These are phyloP conservation scores for Pseudochromis fuscus DNA, from an alignment of 2,797 vertebrate species.

Conservation along the genomic window DNA sequence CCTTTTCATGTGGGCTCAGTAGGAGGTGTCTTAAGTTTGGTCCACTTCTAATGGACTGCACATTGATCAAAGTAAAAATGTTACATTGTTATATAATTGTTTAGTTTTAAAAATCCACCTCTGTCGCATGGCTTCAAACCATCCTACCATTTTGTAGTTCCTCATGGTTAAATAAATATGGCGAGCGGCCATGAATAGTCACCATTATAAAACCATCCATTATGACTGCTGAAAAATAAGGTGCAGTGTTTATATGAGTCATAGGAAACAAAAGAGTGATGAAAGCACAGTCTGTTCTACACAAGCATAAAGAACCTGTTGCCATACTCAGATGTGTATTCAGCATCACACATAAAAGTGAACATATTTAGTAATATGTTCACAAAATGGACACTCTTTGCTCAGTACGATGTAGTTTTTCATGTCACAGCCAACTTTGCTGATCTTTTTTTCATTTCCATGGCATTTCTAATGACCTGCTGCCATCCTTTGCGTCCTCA, in stretches of 20 bases:
- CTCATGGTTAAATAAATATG: constrained; percentile 59
- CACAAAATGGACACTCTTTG: constrained; percentile 59
- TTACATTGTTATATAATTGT: constrained; percentile 48
- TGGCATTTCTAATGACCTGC: constrained; percentile 26
- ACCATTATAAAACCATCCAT: constrained; percentile 57
- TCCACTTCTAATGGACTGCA: constrained; percentile 23
- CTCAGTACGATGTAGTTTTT: constrained; percentile 67
- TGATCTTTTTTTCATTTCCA: constrained; percentile 6
- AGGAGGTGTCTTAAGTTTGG: constrained; percentile 14
- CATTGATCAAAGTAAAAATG: constrained; percentile 37
- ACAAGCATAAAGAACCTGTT: constrained; percentile 23
- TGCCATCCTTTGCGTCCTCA: constrained; percentile 36
- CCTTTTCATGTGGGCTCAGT: constrained; percentile 20
- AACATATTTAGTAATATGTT: constrained; percentile 33
- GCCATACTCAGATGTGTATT: constrained; percentile 42
- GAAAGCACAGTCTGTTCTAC: constrained; percentile 30
- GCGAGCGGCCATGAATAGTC: constrained; percentile 54
- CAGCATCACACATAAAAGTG: neutral
- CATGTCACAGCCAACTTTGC: constrained; percentile 26
- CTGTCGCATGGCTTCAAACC: constrained; percentile 53
- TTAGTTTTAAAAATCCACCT: constrained; percentile 50
- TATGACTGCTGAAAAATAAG: constrained; percentile 64
- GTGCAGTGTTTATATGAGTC: constrained; percentile 62
- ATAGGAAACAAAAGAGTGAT: constrained; percentile 43
- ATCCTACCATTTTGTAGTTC: constrained; percentile 43